Conservation (phyloP, 2,797 vertebrate genomes). For the Tiaroga cobitis region DNA sequence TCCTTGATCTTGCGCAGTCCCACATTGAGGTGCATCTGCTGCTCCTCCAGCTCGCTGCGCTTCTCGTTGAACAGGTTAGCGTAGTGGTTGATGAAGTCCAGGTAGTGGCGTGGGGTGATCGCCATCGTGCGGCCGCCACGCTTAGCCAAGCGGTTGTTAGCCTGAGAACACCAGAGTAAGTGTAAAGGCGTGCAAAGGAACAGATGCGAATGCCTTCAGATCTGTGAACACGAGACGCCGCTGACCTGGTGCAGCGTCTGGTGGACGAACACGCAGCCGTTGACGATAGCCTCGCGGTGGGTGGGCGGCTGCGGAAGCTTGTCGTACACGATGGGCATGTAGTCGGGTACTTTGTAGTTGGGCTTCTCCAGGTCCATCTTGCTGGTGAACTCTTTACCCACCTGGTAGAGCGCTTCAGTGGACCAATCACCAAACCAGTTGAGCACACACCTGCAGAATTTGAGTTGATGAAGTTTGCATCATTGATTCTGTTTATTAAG, state of each 20-base stretch:
- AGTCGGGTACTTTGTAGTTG: constrained; percentile 95
- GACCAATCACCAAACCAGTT: constrained; percentile 99
- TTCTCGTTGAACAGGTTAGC: constrained; percentile 98
- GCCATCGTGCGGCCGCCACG: constrained; percentile 96
- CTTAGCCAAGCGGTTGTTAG: constrained; percentile 94
- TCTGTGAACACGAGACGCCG: not conserved
- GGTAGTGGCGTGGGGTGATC: constrained; percentile 97
- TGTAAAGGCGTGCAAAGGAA: not conserved
- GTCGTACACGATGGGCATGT: constrained; percentile 96
- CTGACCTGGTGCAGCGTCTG: constrained; percentile 94
- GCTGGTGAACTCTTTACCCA: constrained; percentile 98
- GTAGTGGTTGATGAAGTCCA: constrained; percentile 99
- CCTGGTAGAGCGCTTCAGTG: constrained; percentile 96
- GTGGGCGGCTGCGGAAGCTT: constrained; percentile 93
- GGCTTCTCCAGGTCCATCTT: constrained; percentile 99
- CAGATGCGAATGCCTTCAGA: not conserved
- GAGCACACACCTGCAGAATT: constrained; percentile 87
- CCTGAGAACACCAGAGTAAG: constrained; percentile 71
- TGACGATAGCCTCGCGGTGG: constrained; percentile 96
- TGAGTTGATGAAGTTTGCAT: too few relatives aligned
- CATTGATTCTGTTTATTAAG: too few relatives aligned
- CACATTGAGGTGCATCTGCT: constrained; percentile 99
- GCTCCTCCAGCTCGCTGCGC: constrained; percentile 96
- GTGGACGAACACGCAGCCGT: constrained; percentile 98
- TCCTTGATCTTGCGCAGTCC: constrained; percentile 99